These are phyloP conservation scores for Drosophila atripex DNA, from an alignment of 2,888 invertebrate genomes.

Conservation along the genomic window DNA sequence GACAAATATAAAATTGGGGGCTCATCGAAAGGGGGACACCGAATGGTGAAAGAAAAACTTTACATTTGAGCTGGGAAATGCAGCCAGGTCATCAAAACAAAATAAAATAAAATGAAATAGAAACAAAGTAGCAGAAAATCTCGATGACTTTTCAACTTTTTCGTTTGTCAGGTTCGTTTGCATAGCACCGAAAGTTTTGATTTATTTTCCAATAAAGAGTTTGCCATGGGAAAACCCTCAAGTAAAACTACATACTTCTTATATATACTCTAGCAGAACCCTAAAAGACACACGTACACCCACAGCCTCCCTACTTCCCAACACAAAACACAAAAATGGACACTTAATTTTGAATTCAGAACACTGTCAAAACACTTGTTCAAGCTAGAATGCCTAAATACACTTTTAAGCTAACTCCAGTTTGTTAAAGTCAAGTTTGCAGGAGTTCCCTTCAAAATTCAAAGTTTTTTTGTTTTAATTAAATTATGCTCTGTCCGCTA, in stretches of 20 bases:
- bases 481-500: not conserved
- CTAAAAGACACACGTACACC: not conserved
- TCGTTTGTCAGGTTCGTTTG: constrained; percentile 7
- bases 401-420: not conserved
- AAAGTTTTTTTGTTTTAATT: not conserved
- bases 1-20: constrained; percentile 16
- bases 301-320: not conserved
- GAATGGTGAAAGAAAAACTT: constrained; percentile 8
- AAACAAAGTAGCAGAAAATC: constrained; percentile 5
- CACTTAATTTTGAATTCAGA: not conserved
- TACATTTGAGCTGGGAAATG: constrained; percentile 15
- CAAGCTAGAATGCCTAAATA: constrained; percentile 14
- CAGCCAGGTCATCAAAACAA: constrained; percentile 29
- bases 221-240: not conserved
- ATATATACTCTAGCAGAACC: not conserved
- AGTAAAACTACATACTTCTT: not conserved
- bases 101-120: constrained; percentile 7
- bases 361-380: not conserved
- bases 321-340: not conserved
- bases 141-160: constrained; percentile 17
- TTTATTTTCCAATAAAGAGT: constrained; percentile 10
- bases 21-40: not conserved
- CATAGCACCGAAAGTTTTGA: not conserved
- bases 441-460: not conserved
- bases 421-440: not conserved